Conservation (phyloP, 2,888 invertebrate species). For the Stenodera caucasica region DNA sequence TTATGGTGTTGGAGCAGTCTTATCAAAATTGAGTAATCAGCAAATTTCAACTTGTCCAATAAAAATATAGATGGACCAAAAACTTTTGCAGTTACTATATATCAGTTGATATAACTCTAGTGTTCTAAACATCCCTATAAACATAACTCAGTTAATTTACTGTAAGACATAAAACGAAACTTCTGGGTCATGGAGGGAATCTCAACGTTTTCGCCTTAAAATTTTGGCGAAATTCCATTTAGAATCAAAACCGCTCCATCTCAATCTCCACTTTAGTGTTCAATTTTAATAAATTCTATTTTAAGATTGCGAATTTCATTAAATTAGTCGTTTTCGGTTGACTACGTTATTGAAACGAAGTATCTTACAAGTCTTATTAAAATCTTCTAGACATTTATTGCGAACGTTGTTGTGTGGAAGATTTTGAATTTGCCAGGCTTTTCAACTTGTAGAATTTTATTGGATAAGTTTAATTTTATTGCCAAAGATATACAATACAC, state of each 20-base stretch:
- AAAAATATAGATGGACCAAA: constrained; percentile 41
- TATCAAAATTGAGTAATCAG: constrained; percentile 28
- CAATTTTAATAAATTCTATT: too few relatives aligned
- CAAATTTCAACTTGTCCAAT: constrained; percentile 34
- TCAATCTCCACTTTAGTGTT: too few relatives aligned
- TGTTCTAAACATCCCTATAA: constrained; percentile 50
- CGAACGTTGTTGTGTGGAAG: constrained; percentile 22
- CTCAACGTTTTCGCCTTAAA: constrained; percentile 21
- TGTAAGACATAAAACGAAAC: constrained; percentile 47
- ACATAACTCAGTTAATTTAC: constrained; percentile 52
- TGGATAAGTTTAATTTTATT: constrained; percentile 36
- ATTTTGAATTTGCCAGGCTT: constrained; percentile 26
- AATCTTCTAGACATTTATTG: constrained; percentile 32
- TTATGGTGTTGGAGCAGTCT: too few relatives aligned
- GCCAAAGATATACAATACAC: constrained; percentile 27
- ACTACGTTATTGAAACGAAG: constrained; percentile 3
- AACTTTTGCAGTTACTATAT: constrained; percentile 44
- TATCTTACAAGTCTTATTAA: constrained; percentile 30
- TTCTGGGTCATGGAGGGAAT: constrained; percentile 34
- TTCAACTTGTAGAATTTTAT: constrained; percentile 31
- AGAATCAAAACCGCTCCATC: constrained; percentile 20
- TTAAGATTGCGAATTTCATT: too few relatives aligned
- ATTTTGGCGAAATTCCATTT: constrained; percentile 38
- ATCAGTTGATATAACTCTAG: constrained; percentile 46
- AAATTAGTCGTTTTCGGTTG: not conserved